phyloP scores from a whole-genome alignment of 2,888 invertebrate species.

The Psococerastis gibbosa region DNA sequence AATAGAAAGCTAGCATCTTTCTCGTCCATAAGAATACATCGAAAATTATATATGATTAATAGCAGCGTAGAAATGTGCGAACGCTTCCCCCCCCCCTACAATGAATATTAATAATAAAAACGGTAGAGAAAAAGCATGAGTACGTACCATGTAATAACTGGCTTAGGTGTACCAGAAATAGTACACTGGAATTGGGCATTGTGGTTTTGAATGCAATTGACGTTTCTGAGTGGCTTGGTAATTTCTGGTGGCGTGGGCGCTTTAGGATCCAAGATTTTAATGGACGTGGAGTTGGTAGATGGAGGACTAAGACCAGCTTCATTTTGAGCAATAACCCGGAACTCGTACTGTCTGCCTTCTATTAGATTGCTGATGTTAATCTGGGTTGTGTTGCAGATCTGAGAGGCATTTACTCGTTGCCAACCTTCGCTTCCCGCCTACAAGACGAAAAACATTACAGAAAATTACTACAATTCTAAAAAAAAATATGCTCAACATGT shows the following conservation, averaged over 20 bases:
- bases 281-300: conserved; percentile 66
- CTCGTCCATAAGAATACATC: no score
- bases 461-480: no score
- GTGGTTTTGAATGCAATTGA: conserved; percentile 84
- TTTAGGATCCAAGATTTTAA: conserved; percentile 86
- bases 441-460: background rate
- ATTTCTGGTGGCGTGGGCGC: conserved; percentile 83
- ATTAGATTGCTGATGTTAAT: conserved; percentile 89
- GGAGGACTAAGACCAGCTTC: conserved; percentile 82
- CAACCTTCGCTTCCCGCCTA: conserved; percentile 53
- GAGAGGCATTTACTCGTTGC: conserved; percentile 71
- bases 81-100: no score
- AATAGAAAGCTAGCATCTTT: no score
- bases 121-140: background rate
- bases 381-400: conserved; percentile 68
- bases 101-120: background rate
- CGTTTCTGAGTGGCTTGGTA: conserved; percentile 62
- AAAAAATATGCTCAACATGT: no score
- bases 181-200: conserved; percentile 86
- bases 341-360: conserved; percentile 95
- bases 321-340: conserved; percentile 92
- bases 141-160: conserved; percentile 65
- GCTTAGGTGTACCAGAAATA: conserved; percentile 74
- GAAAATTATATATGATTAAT: no score
- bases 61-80: no score